Evolutionary conservation across 2,888 invertebrate species (phyloP), one percentile per base, ranked within the genome.

Genomic region (Stictocephala bisonia): DNA sequence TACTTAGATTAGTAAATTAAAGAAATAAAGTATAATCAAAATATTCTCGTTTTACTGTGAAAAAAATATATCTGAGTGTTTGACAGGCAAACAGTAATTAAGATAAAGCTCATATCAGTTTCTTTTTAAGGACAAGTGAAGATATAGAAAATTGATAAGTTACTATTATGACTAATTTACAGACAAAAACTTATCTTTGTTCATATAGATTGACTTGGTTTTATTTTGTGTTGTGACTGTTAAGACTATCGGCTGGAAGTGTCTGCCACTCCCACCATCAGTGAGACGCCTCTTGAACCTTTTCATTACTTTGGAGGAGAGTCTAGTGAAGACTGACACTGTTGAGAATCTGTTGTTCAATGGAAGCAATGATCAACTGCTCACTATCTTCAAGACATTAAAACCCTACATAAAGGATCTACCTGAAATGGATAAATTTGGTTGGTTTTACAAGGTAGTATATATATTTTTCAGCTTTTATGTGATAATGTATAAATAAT

Each of bases 361-460:
- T 75, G 96, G 96, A 2, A 95, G 92, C 80, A 85, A 91, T 0
- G 96, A 96, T 82, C 85, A 86, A 0, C 80, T 95, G 7, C 84
- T 96, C 53, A 81, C 87, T 77, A 78, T 91, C 75, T 86, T 87
- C 41, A 67, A 84, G 50, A 82, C 86, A 79, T 77, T 91, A 3
- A 72, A 74, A 44, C 83, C 90, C 77, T 80, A 88, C 26, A 83
- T 87, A 0, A 77, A 78, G 13, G 15, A 88, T 9, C 77, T 84
- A 0, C 87, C 94, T 78, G 93, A 93, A 0, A 91, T 87, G 79
- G 89, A 88, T 31, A 91, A 88, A 80, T 96, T 97, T 83, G 96
- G 93, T 13, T 94, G 95, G 93, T 93, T 96, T 82, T 91, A 90
- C 81, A 84, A 84, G 69, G 93, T 93, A 83, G 88, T 89, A 86